Evolutionary conservation across 1,140 invertebrate genomes (phyloP), one percentile per base, ranked within the genome.

Genomic region (Drosophila kohkoa): DNA sequence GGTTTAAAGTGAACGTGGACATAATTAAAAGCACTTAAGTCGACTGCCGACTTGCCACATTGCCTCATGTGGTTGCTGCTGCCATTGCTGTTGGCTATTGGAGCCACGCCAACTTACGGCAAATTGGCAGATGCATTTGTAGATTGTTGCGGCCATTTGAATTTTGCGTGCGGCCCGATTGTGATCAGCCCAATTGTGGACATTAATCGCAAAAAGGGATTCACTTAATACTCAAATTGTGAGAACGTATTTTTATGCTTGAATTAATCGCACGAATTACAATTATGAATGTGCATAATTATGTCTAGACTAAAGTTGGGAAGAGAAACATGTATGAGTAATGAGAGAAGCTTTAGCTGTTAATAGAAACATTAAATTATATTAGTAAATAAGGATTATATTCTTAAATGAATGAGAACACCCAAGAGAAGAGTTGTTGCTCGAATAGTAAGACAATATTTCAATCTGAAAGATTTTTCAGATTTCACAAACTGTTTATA

Each of bases 11-110:
- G 82, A 38, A 73, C 63, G 70, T 74, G 71, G 83, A 87, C 83
- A 88, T 88, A 88, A 87, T 87, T 87, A 88, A 87, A 88, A 88
- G 83, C 83, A 87, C 83, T 87, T 87, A 87, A 87, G 81, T 74
- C 77, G 71, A 58, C 73, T 20, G 49, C 69, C 13, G 32, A 38
- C 49, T 49, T 49, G 16, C 38, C n/a, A n/a, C n/a, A n/a, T n/a
- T 16, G 74, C 46, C 16, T 49, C 57, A 66, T 51, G 62, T 15
- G 6, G 38, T 8, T 65, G 49, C n/a, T 41, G 30, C 3, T 59
- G 65, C 13, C 35, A n/a, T 16, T 46, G 45, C 13, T 41, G 11
- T 38, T 43, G 41, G 55, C 38, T 64, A 71, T 86, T 86, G 82
- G 82, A 86, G 64, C 64, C 25, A 35, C 67, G 82, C 82, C 82